These are phyloP conservation scores for Bostrychus sinensis DNA, from an alignment of 2,113 vertebrate species.

Conservation along the genomic window DNA sequence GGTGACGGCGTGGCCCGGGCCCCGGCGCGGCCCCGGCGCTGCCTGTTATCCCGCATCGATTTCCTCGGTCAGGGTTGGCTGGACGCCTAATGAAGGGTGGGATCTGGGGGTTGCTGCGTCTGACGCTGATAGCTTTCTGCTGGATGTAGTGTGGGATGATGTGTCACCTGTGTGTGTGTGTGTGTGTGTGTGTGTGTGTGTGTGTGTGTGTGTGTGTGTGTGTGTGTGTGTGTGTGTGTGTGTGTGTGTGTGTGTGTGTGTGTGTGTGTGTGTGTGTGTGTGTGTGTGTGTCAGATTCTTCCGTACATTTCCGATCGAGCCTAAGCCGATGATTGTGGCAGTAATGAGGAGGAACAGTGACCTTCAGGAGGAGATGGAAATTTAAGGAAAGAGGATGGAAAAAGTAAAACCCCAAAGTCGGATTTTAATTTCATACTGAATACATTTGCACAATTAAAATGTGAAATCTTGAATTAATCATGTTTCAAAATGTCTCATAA, in stretches of 20 bases:
- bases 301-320: background rate
- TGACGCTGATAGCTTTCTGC: constrained; percentile 60
- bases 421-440: constrained; percentile 28
- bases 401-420: constrained; percentile 5
- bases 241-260: constrained; percentile 35
- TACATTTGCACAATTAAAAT: constrained; percentile 6
- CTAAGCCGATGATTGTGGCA: background rate
- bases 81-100: constrained; percentile 74
- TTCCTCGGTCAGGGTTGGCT: constrained; percentile 74
- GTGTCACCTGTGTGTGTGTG: constrained; percentile 45
- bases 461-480: constrained; percentile 3
- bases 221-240: constrained; percentile 35
- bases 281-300: constrained; percentile 38
- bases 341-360: background rate
- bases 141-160: constrained; percentile 51
- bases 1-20: constrained; percentile 9
- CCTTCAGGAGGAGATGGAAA: constrained; percentile 10
- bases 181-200: constrained; percentile 37
- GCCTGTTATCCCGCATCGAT: constrained; percentile 77
- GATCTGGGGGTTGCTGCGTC: constrained; percentile 68
- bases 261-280: constrained; percentile 34
- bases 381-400: constrained; percentile 9
- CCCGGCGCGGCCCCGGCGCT: constrained; percentile 49
- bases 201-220: constrained; percentile 35
- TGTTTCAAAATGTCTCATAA: background rate